Percentiles rank a stretch among this genome's conserved stretches.
These are phyloP conservation scores for Thalassophryne amazonica DNA, from an alignment of 2,797 vertebrate species.

Conservation along the genomic window DNA sequence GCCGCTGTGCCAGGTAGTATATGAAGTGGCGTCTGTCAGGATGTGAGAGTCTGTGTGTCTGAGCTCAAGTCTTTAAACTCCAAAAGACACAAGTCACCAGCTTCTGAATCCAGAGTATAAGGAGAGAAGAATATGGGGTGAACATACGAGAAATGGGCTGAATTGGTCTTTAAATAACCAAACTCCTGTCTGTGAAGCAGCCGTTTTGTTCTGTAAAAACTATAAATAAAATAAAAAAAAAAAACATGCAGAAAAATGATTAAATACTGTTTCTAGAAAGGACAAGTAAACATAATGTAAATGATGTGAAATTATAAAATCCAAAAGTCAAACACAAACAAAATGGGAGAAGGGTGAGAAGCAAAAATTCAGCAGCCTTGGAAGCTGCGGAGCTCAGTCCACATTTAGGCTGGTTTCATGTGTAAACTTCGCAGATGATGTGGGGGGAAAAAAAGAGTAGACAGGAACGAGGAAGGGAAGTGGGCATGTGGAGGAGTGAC, in stretches of 20 bases:
- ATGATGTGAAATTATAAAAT: slow-evolving; percentile 80
- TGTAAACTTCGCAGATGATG: slow-evolving; percentile 44
- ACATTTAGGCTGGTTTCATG: slow-evolving; percentile 49
- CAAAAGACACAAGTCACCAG: slow-evolving; percentile 21
- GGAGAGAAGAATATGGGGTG: slow-evolving; percentile 3
- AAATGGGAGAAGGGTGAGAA: slow-evolving; percentile 4
- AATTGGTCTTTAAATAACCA: slow-evolving; percentile 36
- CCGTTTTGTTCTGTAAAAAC: slow-evolving; percentile 71
- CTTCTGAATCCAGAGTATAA: slow-evolving; percentile 42
- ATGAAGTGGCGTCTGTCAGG: slow-evolving; percentile 27
- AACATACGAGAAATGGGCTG: slow-evolving; percentile 16
- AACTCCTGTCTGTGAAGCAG: slow-evolving; percentile 60
- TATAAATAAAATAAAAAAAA: slow-evolving; percentile 83
- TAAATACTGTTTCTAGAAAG: slow-evolving; percentile 69
- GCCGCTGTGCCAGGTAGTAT: slow-evolving; percentile 53
- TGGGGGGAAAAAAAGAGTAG: slow-evolving; percentile 28
- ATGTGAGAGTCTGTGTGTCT: slow-evolving; percentile 22
- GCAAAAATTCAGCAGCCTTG: slow-evolving; percentile 33
- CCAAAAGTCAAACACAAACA: slow-evolving; percentile 68
- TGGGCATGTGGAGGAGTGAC: slow-evolving; percentile 13
- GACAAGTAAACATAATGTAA: slow-evolving; percentile 42
- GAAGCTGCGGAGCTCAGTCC: slow-evolving; percentile 35
- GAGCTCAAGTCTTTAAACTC: slow-evolving; percentile 25
- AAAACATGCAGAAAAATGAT: slow-evolving; percentile 75
- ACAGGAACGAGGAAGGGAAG: slow-evolving; percentile 8